Base-by-base conservation (phyloP, 1,140 invertebrate species). In the Drosophila pandora region DNA sequence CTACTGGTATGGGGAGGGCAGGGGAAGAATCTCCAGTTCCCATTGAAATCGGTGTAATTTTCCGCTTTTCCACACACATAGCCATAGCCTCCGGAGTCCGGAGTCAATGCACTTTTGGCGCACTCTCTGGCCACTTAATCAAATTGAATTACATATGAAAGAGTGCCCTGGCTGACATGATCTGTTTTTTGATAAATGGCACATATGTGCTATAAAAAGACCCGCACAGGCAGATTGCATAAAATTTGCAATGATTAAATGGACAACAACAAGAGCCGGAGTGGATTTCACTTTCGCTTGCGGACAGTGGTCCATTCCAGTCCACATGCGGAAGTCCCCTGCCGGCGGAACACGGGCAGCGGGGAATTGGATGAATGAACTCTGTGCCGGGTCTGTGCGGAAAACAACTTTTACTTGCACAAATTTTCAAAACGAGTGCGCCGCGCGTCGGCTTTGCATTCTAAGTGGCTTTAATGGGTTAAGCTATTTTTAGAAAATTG, bases 191-290 rank as follows among this genome's bases (percentile, higher is more conserved):
- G 71, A 80, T 81, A 72, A 72, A 81, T 81, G 77, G 71, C 60
- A 73, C 78, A 76, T 65, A 43, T 43, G 53, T 49, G 53, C 78
- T 87, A 68, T 78, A 69, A 87, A 85, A 82, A 85, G 82, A 85
- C 75, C 77, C 63, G 65, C 58, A 52, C 52, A 58, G 64, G 55
- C 73, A 88, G 78, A 87, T 87, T 87, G 82, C 82, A 87, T 87
- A 87, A 87, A 87, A 87, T 87, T 88, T 87, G 82, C 78, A 87
- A 78, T 85, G 82, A 85, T 85, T 85, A 78, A 87, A 79, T 77
- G 81, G 65, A 75, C 81, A 84, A 65, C 63, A 65, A 60, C 50
- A 43, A 34, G 52, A 39, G 45, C 55, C 32, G 45, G 13, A 13
- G 23, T 28, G 13, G 49, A 37, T 81, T 74, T 80, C 78, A 87